A percentile compares a stretch with the other conserved stretches of the same genome.
Evolutionary conservation across 2,888 invertebrate species (phyloP).

Genomic region (Spodoptera littoralis): DNA sequence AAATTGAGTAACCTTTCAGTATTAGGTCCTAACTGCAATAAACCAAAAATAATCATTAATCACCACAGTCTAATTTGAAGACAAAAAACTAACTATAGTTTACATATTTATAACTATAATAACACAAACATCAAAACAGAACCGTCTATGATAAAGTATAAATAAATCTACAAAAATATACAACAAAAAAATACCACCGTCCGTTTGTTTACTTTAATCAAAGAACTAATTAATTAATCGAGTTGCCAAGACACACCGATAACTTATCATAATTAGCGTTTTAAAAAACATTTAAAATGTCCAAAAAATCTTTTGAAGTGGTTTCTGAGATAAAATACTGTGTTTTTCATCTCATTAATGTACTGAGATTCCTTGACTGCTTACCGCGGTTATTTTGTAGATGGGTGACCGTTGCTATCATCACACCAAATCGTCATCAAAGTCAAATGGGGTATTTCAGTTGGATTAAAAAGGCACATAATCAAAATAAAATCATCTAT

Average conservation of each 20-base stretch:
- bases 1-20: too few relatives aligned
- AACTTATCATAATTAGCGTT: slow-evolving; percentile 54
- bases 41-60: too few relatives aligned
- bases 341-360: background rate
- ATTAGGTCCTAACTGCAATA: too few relatives aligned
- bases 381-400: too few relatives aligned
- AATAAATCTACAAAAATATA: slow-evolving; percentile 6
- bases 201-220: slow-evolving; percentile 30
- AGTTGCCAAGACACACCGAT: slow-evolving; percentile 47
- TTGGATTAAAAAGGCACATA: too few relatives aligned
- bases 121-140: slow-evolving; percentile 11
- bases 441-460: too few relatives aligned
- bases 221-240: slow-evolving; percentile 52
- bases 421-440: too few relatives aligned
- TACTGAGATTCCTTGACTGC: too few relatives aligned
- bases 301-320: slow-evolving; percentile 42
- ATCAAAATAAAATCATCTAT: too few relatives aligned
- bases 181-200: slow-evolving; percentile 1
- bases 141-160: slow-evolving; percentile 7
- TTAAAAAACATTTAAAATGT: slow-evolving; percentile 36
- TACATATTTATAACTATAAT: background rate
- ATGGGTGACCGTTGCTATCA: too few relatives aligned
- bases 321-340: slow-evolving; percentile 9
- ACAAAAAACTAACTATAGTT: background rate
- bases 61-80: too few relatives aligned